A percentile compares a stretch with the other conserved stretches of the same genome.
Conservation (phyloP, 2,113 vertebrate genomes). For the Ancistrus triradiatus region DNA sequence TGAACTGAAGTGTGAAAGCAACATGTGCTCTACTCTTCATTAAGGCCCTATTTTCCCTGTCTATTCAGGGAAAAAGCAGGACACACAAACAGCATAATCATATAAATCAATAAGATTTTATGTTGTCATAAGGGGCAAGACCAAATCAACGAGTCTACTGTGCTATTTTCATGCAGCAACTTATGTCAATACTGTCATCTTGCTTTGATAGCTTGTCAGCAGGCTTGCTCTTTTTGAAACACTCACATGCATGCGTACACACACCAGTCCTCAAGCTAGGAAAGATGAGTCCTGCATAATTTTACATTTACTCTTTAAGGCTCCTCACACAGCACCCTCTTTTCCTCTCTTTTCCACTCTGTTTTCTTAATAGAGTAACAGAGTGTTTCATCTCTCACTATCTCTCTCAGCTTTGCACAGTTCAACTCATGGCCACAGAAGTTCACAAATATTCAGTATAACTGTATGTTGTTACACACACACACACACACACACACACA, state of each 20-base stretch:
- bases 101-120: slow-evolving; percentile 32
- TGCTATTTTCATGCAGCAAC: slow-evolving; percentile 51
- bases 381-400: slow-evolving; percentile 26
- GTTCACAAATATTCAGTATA: no score
- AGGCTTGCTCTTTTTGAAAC: slow-evolving; percentile 4
- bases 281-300: slow-evolving; percentile 20
- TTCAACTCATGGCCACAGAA: background rate
- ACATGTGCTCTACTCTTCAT: background rate
- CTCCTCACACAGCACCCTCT: slow-evolving; percentile 17
- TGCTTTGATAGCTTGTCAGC: slow-evolving; percentile 40
- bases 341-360: background rate
- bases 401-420: slow-evolving; percentile 16
- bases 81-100: slow-evolving; percentile 13
- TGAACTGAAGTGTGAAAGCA: slow-evolving; percentile 20
- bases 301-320: slow-evolving; percentile 9
- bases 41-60: background rate
- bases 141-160: slow-evolving; percentile 30
- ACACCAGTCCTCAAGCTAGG: slow-evolving; percentile 29
- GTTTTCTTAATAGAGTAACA: no score
- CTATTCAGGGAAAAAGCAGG: slow-evolving; percentile 9
- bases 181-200: slow-evolving; percentile 50
- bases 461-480: no score
- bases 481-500: no score
- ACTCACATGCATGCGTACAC: slow-evolving; percentile 19
- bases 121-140: slow-evolving; percentile 11